Conservation (phyloP, 2,888 invertebrate genomes). For the Brachyopa scutellaris region DNA sequence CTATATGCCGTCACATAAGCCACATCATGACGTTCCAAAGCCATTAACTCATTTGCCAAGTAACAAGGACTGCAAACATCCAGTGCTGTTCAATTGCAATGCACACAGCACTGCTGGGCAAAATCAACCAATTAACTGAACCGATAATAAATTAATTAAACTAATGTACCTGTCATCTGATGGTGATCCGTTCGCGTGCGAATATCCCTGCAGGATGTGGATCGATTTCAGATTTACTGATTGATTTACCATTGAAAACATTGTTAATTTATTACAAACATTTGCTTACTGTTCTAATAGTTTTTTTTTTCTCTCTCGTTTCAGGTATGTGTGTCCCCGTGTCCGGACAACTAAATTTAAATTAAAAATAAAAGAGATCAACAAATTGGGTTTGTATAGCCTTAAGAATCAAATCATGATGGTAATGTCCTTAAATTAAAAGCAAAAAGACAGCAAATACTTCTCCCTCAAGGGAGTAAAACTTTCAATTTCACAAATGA, state of each 20-base stretch:
- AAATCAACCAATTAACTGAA: slow-evolving; percentile 47
- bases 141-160: slow-evolving; percentile 49
- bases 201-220: background rate
- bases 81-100: slow-evolving; percentile 38
- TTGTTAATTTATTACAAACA: background rate
- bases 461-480: background rate
- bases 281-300: background rate
- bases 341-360: background rate
- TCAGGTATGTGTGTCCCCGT: slow-evolving; percentile 32
- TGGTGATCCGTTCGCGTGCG: background rate
- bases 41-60: slow-evolving; percentile 43
- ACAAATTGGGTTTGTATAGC: slow-evolving; percentile 24
- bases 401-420: slow-evolving; percentile 17
- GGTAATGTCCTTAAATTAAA: slow-evolving; percentile 1
- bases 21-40: too few relatives aligned
- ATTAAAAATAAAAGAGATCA: background rate
- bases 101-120: slow-evolving; percentile 30
- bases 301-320: slow-evolving; percentile 9
- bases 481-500: slow-evolving; percentile 28
- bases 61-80: slow-evolving; percentile 19
- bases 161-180: slow-evolving; percentile 32
- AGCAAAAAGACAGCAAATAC: background rate
- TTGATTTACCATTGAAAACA: slow-evolving; percentile 8
- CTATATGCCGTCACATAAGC: too few relatives aligned
- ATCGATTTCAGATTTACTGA: too few relatives aligned